Evolutionary conservation across 2,888 invertebrate genomes (phyloP), one percentile per base, ranked within the genome.

Genomic region (Hemicrepidius hirtus): DNA sequence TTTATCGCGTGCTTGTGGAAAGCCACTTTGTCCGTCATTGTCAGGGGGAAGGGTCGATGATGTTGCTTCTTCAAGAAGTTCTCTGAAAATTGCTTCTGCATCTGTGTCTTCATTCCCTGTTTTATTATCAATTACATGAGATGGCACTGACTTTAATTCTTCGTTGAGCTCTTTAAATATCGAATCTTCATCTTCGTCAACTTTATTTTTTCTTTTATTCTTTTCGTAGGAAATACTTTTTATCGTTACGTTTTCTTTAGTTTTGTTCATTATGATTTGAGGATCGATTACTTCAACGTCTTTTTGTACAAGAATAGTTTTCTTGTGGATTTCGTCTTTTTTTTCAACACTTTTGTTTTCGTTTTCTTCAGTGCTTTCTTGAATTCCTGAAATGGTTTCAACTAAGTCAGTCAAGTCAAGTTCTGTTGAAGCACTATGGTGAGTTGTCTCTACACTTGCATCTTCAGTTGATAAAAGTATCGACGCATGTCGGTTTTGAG

Each of bases 301-400:
- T 28, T 60, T 50, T 37, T 18, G 24, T 10, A 35, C 7, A 4
- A 13, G 32, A 3, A n/a, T 9, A 4, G 46, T 20, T 6, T n/a
- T 40, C 20, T 20, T 50, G 59, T 13, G 41, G 41, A 16, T 44
- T 62, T 20, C 41, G n/a, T 69, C 53, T 68, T 81, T 13, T 85
- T 84, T 13, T 87, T 87, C 0, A 87, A 87, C 16, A 88, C 87
- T 80, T 88, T 88, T 28, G 84, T 81, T 71, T 70, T 77, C 68
- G 65, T 65, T 66, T 50, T 81, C 62, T 77, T 78, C 68, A 18
- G 69, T 41, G 62, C 68, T 35, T 37, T 63, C 53, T 73, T 76
- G 59, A 60, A 68, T 41, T 63, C 75, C 79, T 3, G 78, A 75
- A 13, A 81, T 66, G 78, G 82, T 84, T 76, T 85, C 85, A 7